These are phyloP conservation scores for Oreotrochilus melanogaster DNA, from an alignment of 2,113 vertebrate genomes.

Conservation along the genomic window DNA sequence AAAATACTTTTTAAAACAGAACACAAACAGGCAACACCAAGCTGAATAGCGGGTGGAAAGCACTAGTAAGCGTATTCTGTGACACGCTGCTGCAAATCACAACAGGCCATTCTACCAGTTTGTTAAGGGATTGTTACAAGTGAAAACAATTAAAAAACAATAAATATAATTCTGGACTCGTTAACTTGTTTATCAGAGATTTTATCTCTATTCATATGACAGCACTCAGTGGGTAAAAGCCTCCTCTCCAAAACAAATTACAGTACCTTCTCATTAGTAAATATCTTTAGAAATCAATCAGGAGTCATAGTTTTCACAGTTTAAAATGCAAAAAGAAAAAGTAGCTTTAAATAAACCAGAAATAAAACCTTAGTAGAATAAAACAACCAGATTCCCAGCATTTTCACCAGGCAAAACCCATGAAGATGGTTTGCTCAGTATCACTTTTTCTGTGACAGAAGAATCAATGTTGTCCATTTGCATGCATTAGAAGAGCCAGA, in stretches of 20 bases:
- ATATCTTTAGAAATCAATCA: not conserved
- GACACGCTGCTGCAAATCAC: slow-evolving; percentile 20
- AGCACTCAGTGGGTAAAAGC: not conserved
- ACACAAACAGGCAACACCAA: slow-evolving; percentile 41
- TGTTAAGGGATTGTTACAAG: not conserved
- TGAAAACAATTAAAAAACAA: slow-evolving; percentile 9
- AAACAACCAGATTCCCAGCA: not conserved
- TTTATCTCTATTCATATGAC: not conserved
- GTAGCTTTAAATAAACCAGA: not conserved
- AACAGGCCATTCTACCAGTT: not conserved
- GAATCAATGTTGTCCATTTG: slow-evolving; percentile 31
- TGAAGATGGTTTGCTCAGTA: not conserved
- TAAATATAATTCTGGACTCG: not conserved
- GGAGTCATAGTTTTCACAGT: not conserved
- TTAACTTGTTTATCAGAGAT: not conserved
- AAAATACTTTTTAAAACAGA: slow-evolving; percentile 60
- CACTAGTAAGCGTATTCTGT: slow-evolving; percentile 55
- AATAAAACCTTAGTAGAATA: not conserved
- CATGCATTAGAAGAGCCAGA: slow-evolving; percentile 52
- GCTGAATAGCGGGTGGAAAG: slow-evolving; percentile 57
- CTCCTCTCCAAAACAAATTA: not conserved
- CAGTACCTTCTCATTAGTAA: not conserved
- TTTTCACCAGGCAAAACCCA: not conserved
- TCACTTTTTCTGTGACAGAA: not conserved
- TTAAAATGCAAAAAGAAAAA: not conserved